Conservation (phyloP, 2,113 vertebrate genomes). For the Calonectris borealis region DNA sequence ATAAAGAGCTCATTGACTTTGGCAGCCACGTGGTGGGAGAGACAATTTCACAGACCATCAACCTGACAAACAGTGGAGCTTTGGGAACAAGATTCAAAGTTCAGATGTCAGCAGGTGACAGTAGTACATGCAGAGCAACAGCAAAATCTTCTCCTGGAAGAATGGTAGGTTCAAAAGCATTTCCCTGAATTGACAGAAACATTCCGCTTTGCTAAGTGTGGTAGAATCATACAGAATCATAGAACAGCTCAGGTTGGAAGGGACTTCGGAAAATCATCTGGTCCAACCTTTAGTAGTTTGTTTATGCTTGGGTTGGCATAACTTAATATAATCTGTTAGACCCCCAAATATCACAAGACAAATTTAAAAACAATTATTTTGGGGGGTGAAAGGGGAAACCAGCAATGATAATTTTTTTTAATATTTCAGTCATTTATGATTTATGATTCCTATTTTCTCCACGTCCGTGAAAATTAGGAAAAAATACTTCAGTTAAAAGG, state of each 20-base stretch:
- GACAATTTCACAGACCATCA: constrained; percentile 81
- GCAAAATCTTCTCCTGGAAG: not conserved
- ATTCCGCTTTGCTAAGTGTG: not conserved
- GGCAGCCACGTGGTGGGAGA: constrained; percentile 89
- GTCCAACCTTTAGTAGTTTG: not conserved
- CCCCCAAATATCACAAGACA: not conserved
- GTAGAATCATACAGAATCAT: not conserved
- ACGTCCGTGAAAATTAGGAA: not conserved
- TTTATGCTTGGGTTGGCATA: not conserved
- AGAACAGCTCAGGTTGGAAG: not conserved
- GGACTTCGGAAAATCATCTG: not conserved
- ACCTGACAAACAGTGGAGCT: constrained; percentile 86
- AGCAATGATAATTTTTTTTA: not conserved
- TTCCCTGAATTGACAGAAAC: not conserved
- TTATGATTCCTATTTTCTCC: not conserved
- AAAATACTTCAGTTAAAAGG: not conserved
- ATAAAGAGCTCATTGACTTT: constrained; percentile 86
- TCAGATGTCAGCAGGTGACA: constrained; percentile 35
- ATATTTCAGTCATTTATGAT: not conserved
- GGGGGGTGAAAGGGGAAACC: too few species aligned
- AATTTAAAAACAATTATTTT: not conserved
- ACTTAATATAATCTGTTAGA: not conserved
- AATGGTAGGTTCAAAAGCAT: constrained; percentile 57
- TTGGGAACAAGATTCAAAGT: constrained; percentile 81
- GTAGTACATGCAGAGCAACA: not conserved